Evolutionary conservation across 2,113 vertebrate genomes (phyloP).

Genomic region (Myotis lucifugus): DNA sequence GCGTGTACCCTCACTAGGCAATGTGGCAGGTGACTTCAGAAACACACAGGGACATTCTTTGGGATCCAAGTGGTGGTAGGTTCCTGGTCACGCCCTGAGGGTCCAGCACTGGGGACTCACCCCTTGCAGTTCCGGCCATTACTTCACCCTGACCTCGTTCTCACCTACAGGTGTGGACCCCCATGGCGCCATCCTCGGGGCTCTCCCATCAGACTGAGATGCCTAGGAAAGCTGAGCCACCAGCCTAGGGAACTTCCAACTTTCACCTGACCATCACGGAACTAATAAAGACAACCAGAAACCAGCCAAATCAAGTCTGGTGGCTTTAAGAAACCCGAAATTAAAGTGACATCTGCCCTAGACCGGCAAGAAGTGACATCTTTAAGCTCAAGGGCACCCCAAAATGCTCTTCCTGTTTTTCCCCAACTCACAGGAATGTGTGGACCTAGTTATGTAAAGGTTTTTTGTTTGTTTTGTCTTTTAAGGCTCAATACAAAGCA

Average conservation of each 20-base stretch:
- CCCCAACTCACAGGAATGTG: not conserved
- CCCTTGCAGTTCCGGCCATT: not conserved
- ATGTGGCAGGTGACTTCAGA: not conserved
- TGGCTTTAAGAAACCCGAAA: not conserved
- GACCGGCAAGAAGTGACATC: not conserved
- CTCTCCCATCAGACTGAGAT: not conserved
- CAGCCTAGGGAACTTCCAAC: not conserved
- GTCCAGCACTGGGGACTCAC: not conserved
- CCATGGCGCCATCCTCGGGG: not conserved
- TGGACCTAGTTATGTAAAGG: not conserved
- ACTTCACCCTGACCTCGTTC: not conserved
- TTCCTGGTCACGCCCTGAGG: not conserved
- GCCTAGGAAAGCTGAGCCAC: not conserved
- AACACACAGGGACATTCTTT: not conserved
- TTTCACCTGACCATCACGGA: not conserved
- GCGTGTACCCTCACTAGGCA: not conserved
- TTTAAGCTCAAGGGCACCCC: not conserved
- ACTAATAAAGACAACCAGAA: not conserved
- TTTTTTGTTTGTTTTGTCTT: too few species aligned
- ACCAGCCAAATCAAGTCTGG: not conserved
- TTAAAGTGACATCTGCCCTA: constrained; percentile 18
- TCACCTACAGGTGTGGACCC: not conserved
- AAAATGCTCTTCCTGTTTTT: not conserved
- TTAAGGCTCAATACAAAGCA: not conserved
- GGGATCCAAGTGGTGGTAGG: not conserved